Evolutionary conservation across 2,888 invertebrate genomes (phyloP).

Genomic region (Julus scanicus): DNA sequence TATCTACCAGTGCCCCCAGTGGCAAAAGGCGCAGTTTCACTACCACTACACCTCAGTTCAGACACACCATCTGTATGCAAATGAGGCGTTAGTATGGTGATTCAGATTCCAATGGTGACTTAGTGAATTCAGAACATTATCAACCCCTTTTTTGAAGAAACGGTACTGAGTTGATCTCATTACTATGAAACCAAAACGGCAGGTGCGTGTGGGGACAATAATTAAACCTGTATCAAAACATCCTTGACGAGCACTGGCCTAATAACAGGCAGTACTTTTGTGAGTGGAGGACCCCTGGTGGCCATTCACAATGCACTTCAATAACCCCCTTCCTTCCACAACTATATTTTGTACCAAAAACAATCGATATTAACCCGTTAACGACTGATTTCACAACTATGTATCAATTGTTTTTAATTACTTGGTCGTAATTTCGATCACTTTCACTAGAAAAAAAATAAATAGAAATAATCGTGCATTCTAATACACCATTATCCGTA

Average conservation of each 20-base stretch:
- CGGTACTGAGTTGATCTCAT: not conserved
- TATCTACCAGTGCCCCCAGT: no score
- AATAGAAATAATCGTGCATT: not conserved
- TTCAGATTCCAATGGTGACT: no score
- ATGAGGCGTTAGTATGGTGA: no score
- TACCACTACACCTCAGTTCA: no score
- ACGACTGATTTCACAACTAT: not conserved
- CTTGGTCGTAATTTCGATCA: not conserved
- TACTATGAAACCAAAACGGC: not conserved
- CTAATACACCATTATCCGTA: not conserved
- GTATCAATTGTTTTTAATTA: not conserved
- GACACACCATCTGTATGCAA: no score
- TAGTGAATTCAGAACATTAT: not conserved
- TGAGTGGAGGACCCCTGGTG: not conserved
- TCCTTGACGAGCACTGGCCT: slow-evolving; percentile 21
- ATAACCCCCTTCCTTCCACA: not conserved
- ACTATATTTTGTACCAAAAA: not conserved
- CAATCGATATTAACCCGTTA: not conserved
- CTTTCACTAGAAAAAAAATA: not conserved
- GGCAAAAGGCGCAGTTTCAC: no score
- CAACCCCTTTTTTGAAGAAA: not conserved
- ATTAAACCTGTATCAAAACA: not conserved
- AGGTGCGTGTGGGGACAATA: slow-evolving; percentile 14
- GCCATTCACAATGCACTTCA: not conserved
- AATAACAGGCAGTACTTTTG: not conserved